These are phyloP conservation scores for Eupithecia tripunctaria DNA, from an alignment of 2,888 invertebrate genomes.

Conservation along the genomic window DNA sequence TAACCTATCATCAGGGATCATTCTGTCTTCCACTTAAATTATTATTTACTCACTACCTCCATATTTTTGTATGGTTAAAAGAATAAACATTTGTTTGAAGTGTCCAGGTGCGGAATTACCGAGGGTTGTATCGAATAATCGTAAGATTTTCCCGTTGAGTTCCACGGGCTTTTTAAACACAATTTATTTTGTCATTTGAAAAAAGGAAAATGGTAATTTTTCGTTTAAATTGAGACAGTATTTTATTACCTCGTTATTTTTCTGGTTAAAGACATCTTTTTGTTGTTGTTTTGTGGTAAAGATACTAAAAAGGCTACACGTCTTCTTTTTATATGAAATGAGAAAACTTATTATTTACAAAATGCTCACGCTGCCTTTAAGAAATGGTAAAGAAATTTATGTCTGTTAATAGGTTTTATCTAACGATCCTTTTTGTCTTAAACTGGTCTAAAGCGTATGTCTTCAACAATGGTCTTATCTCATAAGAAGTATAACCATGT, in stretches of 20 bases:
- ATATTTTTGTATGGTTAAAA: neutral
- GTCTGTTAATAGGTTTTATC: neutral
- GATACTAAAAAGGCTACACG: neutral
- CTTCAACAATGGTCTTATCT: neutral
- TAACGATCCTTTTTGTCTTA: neutral
- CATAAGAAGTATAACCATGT: neutral
- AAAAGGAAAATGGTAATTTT: conserved; percentile 28
- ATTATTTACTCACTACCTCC: neutral
- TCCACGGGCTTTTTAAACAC: conserved; percentile 20
- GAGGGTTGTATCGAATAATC: conserved; percentile 40
- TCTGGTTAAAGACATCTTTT: conserved; percentile 3
- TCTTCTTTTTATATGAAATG: neutral
- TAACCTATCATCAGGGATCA: neutral
- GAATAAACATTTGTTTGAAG: neutral
- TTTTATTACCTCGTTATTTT: conserved; percentile 22
- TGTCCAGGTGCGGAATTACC: conserved; percentile 4
- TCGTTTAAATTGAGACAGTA: conserved; percentile 26
- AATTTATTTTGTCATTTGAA: conserved; percentile 29
- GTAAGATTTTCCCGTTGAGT: conserved; percentile 20
- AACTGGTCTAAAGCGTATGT: neutral
- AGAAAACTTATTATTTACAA: neutral
- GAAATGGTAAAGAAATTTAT: neutral
- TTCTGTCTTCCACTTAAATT: neutral
- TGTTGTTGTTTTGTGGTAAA: conserved; percentile 2
- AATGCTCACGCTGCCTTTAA: neutral